Conservation (phyloP, 2,888 invertebrate species). For the Strigamia crassipes region DNA sequence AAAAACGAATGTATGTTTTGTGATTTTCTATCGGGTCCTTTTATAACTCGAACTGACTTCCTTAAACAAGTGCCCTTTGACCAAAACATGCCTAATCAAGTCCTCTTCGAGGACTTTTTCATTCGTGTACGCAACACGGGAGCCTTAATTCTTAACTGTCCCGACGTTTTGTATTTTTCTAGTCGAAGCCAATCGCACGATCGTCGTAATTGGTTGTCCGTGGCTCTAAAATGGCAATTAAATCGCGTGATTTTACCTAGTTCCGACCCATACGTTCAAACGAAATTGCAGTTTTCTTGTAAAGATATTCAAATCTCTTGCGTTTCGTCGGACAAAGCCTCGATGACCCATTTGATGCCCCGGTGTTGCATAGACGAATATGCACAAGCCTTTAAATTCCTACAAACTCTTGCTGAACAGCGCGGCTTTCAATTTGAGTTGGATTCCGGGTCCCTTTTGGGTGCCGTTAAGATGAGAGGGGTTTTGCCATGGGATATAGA, state of each 20-base stretch:
- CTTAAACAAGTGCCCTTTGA: constrained; percentile 52
- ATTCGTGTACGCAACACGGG: constrained; percentile 52
- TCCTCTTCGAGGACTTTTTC: constrained; percentile 56
- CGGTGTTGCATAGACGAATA: constrained; percentile 54
- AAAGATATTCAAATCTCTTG: constrained; percentile 52
- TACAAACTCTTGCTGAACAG: constrained; percentile 53
- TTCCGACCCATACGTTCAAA: neutral
- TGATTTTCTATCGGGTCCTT: constrained; percentile 26
- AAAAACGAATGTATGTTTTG: constrained; percentile 44
- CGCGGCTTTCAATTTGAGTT: constrained; percentile 54
- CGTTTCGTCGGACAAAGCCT: constrained; percentile 47
- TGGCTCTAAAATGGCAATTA: neutral
- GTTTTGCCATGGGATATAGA: constrained; percentile 58
- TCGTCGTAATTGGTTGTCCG: neutral
- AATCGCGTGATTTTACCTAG: neutral
- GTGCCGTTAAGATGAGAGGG: constrained; percentile 57
- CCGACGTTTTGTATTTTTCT: constrained; percentile 56
- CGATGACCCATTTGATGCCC: constrained; percentile 50
- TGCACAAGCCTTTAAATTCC: constrained; percentile 52
- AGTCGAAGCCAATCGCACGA: neutral
- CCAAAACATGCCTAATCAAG: constrained; percentile 50
- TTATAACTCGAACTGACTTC: constrained; percentile 49
- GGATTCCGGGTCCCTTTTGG: constrained; percentile 55
- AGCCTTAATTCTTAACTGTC: constrained; percentile 54
- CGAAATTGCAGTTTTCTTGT: constrained; percentile 51